Evolutionary conservation across 1,140 invertebrate species (phyloP).

Genomic region (Hycleus cichorii): DNA sequence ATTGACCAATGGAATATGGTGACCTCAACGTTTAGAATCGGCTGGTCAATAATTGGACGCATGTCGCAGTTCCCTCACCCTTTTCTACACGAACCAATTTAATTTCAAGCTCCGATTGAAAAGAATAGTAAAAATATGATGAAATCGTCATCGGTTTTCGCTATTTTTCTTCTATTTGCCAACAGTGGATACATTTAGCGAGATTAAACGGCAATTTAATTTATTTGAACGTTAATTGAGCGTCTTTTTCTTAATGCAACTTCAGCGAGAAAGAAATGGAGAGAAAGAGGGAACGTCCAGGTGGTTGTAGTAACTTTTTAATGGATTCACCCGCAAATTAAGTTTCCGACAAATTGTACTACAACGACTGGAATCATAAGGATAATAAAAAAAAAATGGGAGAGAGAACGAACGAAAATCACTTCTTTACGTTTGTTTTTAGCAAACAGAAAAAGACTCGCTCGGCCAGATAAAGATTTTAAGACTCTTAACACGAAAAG

Average conservation of each 20-base stretch:
- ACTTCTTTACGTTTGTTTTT: not conserved
- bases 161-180: no score
- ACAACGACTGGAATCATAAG: not conserved
- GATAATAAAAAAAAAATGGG: not conserved
- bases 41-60: slow-evolving; percentile 20
- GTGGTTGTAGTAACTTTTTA: not conserved
- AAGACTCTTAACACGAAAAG: slow-evolving; percentile 34
- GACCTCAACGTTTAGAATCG: not conserved
- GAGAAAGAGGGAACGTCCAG: not conserved
- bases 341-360: slow-evolving; percentile 9
- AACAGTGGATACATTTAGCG: no score
- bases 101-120: no score
- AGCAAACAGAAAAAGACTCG: slow-evolving; percentile 8
- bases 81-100: not conserved
- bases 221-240: no score
- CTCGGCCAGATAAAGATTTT: slow-evolving; percentile 22
- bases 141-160: not conserved
- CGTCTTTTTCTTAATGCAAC: no score
- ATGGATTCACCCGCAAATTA: slow-evolving; percentile 13
- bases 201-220: no score
- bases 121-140: not conserved
- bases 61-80: slow-evolving; percentile 7
- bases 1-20: slow-evolving; percentile 17
- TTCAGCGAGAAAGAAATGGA: no score
- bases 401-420: not conserved